phyloP scores from a whole-genome alignment of 1,140 invertebrate species.

The Drosophila bocki region DNA sequence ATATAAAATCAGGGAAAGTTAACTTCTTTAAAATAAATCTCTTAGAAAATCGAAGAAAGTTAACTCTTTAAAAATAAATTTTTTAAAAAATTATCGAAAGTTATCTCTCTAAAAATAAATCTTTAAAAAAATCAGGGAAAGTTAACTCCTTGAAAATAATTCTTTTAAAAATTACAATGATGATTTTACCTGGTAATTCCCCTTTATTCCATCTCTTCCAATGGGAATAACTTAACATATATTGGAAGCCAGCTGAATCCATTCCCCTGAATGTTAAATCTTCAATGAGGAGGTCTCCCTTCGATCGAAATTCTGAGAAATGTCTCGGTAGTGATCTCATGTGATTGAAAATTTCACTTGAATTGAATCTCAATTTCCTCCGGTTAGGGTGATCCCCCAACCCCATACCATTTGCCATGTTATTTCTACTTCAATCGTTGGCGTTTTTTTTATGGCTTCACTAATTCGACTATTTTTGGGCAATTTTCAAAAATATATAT shows the following conservation, averaged over 20 bases:
- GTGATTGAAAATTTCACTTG: slow-evolving; percentile 35
- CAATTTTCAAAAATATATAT: slow-evolving; percentile 13
- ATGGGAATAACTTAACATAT: slow-evolving; percentile 14
- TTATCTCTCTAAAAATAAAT: background rate
- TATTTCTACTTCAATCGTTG: slow-evolving; percentile 18
- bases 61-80: background rate
- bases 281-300: background rate
- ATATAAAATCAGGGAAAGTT: background rate
- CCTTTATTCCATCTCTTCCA: background rate
- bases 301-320: slow-evolving; percentile 17
- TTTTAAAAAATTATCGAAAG: background rate
- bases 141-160: background rate
- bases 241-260: background rate
- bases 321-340: slow-evolving; percentile 32
- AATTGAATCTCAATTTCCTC: slow-evolving; percentile 28
- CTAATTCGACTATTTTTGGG: slow-evolving; percentile 7
- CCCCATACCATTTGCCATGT: background rate
- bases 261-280: slow-evolving; percentile 3
- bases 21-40: background rate
- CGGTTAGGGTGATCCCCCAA: slow-evolving; percentile 1
- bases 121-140: background rate
- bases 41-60: background rate
- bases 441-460: slow-evolving; percentile 21
- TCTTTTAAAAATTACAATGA: too few relatives aligned
- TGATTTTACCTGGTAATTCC: background rate